Conservation (phyloP, 2,113 vertebrate species). For the Hippocampus zosterae region DNA sequence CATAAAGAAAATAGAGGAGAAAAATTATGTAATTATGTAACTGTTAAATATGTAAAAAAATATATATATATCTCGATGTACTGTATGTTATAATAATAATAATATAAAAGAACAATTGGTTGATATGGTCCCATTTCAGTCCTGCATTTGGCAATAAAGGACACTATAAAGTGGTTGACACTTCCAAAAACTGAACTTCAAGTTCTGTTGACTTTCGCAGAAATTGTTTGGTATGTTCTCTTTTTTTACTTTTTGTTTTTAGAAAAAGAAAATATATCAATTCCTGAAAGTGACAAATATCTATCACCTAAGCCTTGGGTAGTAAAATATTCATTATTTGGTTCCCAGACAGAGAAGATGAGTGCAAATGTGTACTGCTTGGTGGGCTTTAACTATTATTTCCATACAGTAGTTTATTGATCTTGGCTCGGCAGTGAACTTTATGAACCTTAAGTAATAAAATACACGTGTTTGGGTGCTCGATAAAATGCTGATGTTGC, state of each 20-base stretch:
- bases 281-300: neutral
- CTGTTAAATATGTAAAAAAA: too few species aligned
- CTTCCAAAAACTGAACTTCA: neutral
- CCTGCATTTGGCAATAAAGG: neutral
- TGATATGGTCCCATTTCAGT: neutral
- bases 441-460: neutral
- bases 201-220: neutral
- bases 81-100: too few species aligned
- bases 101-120: too few species aligned
- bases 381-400: neutral
- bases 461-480: neutral
- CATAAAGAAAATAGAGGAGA: neutral
- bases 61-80: too few species aligned
- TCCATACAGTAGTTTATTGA: neutral
- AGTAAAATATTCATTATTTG: neutral
- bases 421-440: too few species aligned
- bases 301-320: neutral
- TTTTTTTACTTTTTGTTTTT: neutral
- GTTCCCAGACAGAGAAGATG: neutral
- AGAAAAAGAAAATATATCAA: neutral
- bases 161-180: neutral
- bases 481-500: neutral
- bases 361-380: neutral
- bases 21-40: neutral
- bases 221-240: neutral